Evolutionary conservation across 2,113 vertebrate species (phyloP).

Genomic region (Heptranchias perlo): DNA sequence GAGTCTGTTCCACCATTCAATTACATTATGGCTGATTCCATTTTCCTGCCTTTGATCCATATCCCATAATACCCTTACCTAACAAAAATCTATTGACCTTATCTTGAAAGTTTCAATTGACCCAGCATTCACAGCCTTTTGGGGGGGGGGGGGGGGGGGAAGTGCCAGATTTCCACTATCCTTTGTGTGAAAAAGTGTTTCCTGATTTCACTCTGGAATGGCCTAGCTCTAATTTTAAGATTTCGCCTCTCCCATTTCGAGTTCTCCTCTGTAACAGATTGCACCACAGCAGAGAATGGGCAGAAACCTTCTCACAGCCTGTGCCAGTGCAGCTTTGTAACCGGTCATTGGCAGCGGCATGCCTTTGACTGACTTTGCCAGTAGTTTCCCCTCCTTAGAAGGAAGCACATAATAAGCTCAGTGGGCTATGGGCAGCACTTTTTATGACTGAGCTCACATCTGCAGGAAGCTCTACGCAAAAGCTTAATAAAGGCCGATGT

Average conservation of each 20-base stretch:
- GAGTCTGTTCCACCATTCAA: not conserved
- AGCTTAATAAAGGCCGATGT: no score
- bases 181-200: not conserved
- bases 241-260: not conserved
- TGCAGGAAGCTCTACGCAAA: not conserved
- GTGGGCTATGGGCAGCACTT: not conserved
- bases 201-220: not conserved
- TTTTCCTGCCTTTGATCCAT: not conserved
- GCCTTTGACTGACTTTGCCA: not conserved
- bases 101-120: not conserved
- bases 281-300: not conserved
- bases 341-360: not conserved
- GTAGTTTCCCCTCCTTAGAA: not conserved
- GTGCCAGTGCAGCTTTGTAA: not conserved
- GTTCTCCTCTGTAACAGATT: not conserved
- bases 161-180: not conserved
- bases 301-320: not conserved
- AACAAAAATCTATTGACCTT: not conserved
- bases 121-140: not conserved
- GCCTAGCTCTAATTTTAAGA: not conserved
- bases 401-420: not conserved
- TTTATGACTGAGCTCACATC: not conserved
- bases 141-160: not conserved
- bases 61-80: not conserved
- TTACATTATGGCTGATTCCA: not conserved